These are phyloP conservation scores for Deilephila elpenor DNA, from an alignment of 2,888 invertebrate species.

Conservation along the genomic window DNA sequence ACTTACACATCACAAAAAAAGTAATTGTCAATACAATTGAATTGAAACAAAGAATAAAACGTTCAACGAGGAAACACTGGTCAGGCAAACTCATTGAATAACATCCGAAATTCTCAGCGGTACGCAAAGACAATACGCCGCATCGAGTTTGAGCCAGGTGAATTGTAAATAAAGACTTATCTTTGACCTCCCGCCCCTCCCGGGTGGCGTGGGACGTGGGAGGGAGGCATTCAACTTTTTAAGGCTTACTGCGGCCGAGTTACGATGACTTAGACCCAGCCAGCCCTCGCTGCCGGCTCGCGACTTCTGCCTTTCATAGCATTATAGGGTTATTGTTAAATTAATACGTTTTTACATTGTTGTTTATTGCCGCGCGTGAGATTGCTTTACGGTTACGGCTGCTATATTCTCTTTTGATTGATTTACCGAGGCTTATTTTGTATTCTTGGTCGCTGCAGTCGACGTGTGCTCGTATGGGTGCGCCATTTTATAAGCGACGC, in stretches of 20 bases:
- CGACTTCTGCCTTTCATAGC: background rate
- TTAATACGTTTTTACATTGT: conserved; percentile 67
- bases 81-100: conserved; percentile 19
- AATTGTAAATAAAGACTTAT: conserved; percentile 29
- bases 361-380: conserved; percentile 59
- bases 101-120: conserved; percentile 28
- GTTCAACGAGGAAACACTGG: conserved; percentile 23
- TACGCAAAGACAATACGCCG: conserved; percentile 24
- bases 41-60: conserved; percentile 23
- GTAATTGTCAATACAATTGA: conserved; percentile 17
- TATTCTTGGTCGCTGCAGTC: conserved; percentile 45
- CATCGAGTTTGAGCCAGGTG: conserved; percentile 23
- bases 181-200: conserved; percentile 29
- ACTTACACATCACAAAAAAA: conserved; percentile 1
- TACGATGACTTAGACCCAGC: conserved; percentile 5
- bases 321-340: conserved; percentile 57
- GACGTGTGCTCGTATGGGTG: conserved; percentile 34
- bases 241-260: conserved; percentile 24
- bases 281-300: too few species aligned
- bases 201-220: conserved; percentile 14
- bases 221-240: conserved; percentile 28
- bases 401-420: conserved; percentile 49
- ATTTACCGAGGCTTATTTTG: conserved; percentile 46
- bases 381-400: conserved; percentile 54
- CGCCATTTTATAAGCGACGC: conserved; percentile 33